phyloP scores from a whole-genome alignment of 2,797 vertebrate genomes.

The Ispidina picta region DNA sequence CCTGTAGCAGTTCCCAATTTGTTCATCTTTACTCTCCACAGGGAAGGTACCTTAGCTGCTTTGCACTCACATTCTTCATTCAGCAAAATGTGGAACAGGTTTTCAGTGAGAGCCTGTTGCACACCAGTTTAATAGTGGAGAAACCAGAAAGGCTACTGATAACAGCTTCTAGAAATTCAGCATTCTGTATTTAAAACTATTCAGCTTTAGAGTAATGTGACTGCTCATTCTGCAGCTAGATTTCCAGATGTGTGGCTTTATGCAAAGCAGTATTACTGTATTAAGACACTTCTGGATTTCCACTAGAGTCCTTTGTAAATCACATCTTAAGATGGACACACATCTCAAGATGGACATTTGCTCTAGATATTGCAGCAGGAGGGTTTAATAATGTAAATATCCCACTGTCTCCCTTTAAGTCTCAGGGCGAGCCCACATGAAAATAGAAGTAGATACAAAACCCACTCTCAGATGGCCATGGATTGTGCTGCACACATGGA shows the following conservation, averaged over 20 bases:
- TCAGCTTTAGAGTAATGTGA: slow-evolving; percentile 35
- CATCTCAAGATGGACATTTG: not conserved
- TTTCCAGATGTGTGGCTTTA: not conserved
- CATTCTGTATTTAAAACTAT: slow-evolving; percentile 57
- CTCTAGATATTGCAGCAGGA: not conserved
- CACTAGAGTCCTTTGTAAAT: not conserved
- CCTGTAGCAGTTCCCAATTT: not conserved
- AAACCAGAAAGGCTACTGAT: slow-evolving; percentile 14
- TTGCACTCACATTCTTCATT: slow-evolving; percentile 21
- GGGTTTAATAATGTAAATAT: not conserved
- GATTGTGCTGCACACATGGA: no score
- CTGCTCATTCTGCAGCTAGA: not conserved
- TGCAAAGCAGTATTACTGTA: not conserved
- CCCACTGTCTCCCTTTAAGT: no score
- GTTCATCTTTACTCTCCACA: slow-evolving; percentile 24
- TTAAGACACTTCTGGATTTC: not conserved
- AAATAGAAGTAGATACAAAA: no score
- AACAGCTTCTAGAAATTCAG: slow-evolving; percentile 46
- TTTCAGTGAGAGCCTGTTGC: slow-evolving; percentile 35
- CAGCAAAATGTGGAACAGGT: slow-evolving; percentile 49
- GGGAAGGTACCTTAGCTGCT: slow-evolving; percentile 11
- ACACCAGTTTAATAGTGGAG: slow-evolving; percentile 32
- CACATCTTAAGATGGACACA: not conserved
- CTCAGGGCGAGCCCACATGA: no score
- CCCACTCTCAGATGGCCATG: no score